Base-by-base conservation (phyloP, 1,140 invertebrate genomes). In the Megalopta genalis region DNA sequence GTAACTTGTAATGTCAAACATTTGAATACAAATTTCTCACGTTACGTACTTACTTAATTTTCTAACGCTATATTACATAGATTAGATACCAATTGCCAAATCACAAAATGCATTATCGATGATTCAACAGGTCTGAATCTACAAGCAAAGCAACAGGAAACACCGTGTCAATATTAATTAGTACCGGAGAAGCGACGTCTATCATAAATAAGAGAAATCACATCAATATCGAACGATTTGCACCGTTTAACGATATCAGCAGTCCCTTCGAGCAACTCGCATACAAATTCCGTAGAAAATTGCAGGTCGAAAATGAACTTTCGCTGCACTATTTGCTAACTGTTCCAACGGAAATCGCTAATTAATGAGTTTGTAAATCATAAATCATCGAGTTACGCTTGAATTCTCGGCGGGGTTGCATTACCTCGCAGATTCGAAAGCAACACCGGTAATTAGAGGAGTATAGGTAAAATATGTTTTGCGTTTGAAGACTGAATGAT, bases 311-410 rank as follows among this genome's bases (percentile, higher is more conserved):
- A 46, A 64, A 54, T 46, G 37, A 77, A 72, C 46, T 77, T 64
- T 12, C 23, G 18, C 39, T 27, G 46, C 62, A 49, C 59, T 32
- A 25, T 21, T 54, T 21, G 10, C 46, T 70, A 63, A 18, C 46
- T 18, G 68, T 72, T 39, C 23, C 68, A 77, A 64, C 46, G 14
- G 46, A 64, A 71, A 77, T 77, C 21, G 68, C 59, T 77, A 77
- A 77, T 77, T 77, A 77, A 77, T 64, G 76, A 77, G 76, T 54
- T 42, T 57, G 46, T 77, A 71, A 64, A 77, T 77, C 76, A 77
- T 77, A 71, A 77, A 77, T 77, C 76, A 77, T 71, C 76, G 68
- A 16, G 46, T 71, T 64, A 18, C 68, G 32, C 21, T 77, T 70
- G 39, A 71, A 71, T 64, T 71, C 32, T 12, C 32, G 8, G 0